Evolutionary conservation across 2,113 vertebrate species (phyloP), one percentile per base, ranked within the genome.

Genomic region (Todiramphus chloris): DNA sequence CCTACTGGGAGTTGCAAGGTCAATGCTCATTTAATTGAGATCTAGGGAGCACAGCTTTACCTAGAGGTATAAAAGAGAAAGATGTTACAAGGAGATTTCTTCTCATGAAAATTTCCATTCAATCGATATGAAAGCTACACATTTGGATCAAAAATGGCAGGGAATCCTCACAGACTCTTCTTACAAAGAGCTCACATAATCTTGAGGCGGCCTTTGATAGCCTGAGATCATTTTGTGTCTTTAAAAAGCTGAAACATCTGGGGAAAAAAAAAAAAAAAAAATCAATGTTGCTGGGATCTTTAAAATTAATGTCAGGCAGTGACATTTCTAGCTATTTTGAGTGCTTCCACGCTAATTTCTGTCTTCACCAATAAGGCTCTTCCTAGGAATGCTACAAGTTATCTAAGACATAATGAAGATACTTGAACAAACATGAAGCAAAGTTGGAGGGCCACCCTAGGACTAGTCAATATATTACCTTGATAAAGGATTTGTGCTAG

Each of bases 91-190:
- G 63, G 51, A 81, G 89, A 83, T 62, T 82, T 85, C 33, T 77
- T 95, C 78, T 93, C 64, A 90, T 88, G 89, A 93, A 97, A 97
- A 93, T 93, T 94, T 93, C 75, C 89, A 80, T 89, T 86, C 82
- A 91, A 81, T 96, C 96, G 96, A 94, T 92, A 95, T 48, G 64
- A 94, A 95, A 91, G 81, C 39, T 81, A 82, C 67, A 93, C 58
- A 77, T 86, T 81, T 66, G 84, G 87, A 96, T 97, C 83, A 97
- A 89, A 97, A 96, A 92, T 68, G 77, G 83, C 89, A 95, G n/a
- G 35, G 76, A 96, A 95, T 94, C 88, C 75, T 96, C 64, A 90
- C 92, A 81, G 91, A 92, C 66, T 91, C n/a, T 68, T 64, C 48
- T 78, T 87, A 95, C 51, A 94, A 95, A 94, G 56, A 58, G 39